Evolutionary conservation across 2,797 vertebrate species (phyloP).

Genomic region (Agapornis canus): DNA sequence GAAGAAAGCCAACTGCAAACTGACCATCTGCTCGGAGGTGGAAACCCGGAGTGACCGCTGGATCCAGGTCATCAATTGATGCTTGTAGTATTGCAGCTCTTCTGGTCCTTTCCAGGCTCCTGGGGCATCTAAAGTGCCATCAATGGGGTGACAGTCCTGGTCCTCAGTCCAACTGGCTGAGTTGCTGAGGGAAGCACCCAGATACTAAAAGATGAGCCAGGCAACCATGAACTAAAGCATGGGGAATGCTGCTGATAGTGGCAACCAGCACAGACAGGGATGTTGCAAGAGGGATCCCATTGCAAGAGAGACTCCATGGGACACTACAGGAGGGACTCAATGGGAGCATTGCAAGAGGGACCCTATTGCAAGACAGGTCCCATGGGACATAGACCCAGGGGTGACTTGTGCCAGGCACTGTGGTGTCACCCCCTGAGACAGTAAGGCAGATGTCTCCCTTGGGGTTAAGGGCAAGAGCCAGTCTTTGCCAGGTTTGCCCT

Average conservation of each 20-base stretch:
- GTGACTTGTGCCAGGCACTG: rapidly evolving
- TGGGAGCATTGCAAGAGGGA: not conserved
- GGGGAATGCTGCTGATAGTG: not conserved
- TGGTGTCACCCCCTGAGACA: not conserved
- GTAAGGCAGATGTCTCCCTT: not conserved
- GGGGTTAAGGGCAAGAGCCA: not conserved
- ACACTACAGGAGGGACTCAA: not conserved
- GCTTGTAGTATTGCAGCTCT: rapidly evolving
- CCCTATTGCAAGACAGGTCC: not conserved
- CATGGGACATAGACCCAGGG: not conserved
- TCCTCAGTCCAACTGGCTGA: not conserved
- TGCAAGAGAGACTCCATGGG: not conserved
- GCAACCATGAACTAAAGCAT: not conserved
- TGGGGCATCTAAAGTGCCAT: not conserved
- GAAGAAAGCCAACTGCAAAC: constrained; percentile 73
- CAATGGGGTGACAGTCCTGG: not conserved
- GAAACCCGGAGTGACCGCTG: constrained; percentile 86
- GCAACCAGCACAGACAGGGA: not conserved
- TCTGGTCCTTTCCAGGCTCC: not conserved
- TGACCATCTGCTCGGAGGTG: constrained; percentile 80
- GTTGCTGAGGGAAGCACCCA: not conserved
- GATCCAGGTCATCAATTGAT: constrained; percentile 82
- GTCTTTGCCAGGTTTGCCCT: not conserved
- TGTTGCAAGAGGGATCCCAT: not conserved
- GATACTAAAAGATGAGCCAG: not conserved